These are phyloP conservation scores for Poliocrania exsul DNA, from an alignment of 2,797 vertebrate species.

Conservation along the genomic window DNA sequence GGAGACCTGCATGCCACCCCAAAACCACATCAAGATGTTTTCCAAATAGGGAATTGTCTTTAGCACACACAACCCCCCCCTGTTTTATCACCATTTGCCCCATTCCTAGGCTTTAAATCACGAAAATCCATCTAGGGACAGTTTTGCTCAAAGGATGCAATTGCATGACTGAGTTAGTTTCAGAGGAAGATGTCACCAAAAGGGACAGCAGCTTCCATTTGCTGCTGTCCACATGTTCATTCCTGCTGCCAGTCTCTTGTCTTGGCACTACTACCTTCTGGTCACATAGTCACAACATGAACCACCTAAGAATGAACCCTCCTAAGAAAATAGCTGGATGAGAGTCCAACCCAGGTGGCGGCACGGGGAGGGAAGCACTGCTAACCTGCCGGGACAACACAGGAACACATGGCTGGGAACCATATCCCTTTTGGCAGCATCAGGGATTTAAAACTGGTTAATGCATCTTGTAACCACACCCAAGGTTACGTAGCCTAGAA, in stretches of 20 bases:
- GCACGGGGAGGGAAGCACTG: neutral
- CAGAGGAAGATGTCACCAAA: neutral
- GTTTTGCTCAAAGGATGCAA: neutral
- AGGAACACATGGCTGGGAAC: neutral
- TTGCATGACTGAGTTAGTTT: neutral
- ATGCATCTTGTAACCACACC: neutral
- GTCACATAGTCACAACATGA: neutral
- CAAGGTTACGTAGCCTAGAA: neutral
- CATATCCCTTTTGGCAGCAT: neutral
- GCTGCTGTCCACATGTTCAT: fast-evolving
- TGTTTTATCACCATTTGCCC: neutral
- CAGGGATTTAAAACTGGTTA: neutral
- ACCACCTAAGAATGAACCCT: neutral
- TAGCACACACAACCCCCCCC: neutral
- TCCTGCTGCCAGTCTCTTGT: neutral
- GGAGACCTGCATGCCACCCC: neutral
- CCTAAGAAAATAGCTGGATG: neutral
- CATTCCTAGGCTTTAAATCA: neutral
- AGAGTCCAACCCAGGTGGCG: neutral
- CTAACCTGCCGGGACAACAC: neutral
- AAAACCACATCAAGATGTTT: neutral
- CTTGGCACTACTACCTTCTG: neutral
- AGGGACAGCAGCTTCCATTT: neutral
- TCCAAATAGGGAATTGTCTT: neutral
- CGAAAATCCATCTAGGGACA: neutral